These are phyloP conservation scores for Chrysaora quinquecirrha DNA, from an alignment of 30 jellyfish, hydroid and myxozoan species.

Conservation along the genomic window DNA sequence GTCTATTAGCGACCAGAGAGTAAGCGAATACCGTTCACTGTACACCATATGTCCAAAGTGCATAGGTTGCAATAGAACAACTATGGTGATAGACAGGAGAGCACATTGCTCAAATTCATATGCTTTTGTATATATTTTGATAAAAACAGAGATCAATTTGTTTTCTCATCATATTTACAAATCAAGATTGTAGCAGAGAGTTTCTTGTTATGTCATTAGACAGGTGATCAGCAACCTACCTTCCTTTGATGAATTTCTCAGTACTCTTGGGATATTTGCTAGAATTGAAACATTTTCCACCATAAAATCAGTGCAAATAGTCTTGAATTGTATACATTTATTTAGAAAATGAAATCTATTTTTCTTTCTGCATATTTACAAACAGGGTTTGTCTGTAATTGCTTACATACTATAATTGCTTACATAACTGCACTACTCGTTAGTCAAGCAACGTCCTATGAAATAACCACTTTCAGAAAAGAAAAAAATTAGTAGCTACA, in stretches of 20 bases:
- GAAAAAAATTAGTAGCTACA: not conserved
- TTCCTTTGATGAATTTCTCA: not conserved
- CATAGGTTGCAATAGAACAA: not conserved
- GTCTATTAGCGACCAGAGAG: too few relatives aligned
- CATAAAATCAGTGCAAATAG: constrained; percentile 4
- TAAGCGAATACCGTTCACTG: not conserved
- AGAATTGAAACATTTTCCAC: not conserved
- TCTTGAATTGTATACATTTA: not conserved
- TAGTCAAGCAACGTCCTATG: not conserved
- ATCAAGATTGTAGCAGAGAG: not conserved
- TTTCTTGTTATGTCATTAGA: not conserved
- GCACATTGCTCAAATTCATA: not conserved
- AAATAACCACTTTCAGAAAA: not conserved
- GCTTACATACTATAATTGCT: not conserved
- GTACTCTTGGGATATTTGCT: constrained; percentile 2
- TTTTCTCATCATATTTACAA: not conserved
- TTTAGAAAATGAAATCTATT: constrained; percentile 5
- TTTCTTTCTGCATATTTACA: constrained; percentile 2
- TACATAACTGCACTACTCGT: not conserved
- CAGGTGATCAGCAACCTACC: constrained; percentile 8
- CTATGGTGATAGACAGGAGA: constrained; percentile 1
- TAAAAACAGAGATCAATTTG: not conserved
- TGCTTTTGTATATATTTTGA: not conserved
- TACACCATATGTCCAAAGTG: not conserved
- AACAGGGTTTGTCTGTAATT: not conserved